These are phyloP conservation scores for Oxyteleia sp. DNA, from an alignment of 2,888 invertebrate species.

Conservation along the genomic window DNA sequence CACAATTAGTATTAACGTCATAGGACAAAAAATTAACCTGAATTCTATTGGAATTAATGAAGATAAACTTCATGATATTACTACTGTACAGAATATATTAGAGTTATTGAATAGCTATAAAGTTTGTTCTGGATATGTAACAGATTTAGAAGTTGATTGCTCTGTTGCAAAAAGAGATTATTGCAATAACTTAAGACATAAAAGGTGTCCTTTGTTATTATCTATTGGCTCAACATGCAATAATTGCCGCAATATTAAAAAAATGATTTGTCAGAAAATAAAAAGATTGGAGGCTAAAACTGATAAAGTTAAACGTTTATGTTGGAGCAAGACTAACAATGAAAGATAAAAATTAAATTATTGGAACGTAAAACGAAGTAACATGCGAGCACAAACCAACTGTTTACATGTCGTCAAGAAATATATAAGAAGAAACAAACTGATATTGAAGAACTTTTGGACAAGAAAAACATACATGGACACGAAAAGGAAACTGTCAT, in stretches of 20 bases:
- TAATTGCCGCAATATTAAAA: slow-evolving; percentile 8
- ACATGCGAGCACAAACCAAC: background rate
- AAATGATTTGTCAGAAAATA: background rate
- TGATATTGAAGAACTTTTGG: background rate
- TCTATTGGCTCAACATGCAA: background rate
- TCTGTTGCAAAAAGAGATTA: slow-evolving; percentile 5
- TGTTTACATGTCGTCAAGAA: background rate
- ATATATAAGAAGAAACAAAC: background rate
- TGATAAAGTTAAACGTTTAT: background rate
- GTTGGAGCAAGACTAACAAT: background rate
- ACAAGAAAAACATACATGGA: background rate
- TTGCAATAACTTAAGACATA: slow-evolving; percentile 13
- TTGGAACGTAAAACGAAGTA: background rate
- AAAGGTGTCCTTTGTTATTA: slow-evolving; percentile 9
- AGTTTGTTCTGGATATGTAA: slow-evolving; percentile 13
- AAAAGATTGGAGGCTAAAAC: background rate
- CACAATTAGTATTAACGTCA: background rate
- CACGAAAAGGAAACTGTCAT: background rate
- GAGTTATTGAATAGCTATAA: slow-evolving; percentile 9
- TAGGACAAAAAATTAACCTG: background rate
- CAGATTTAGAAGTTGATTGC: slow-evolving; percentile 8
- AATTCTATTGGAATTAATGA: background rate
- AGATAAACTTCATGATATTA: background rate
- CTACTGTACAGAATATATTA: background rate
- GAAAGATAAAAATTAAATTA: background rate